A percentile compares a stretch with the other conserved stretches of the same genome.
phyloP scores from a whole-genome alignment of 2,113 vertebrate genomes.

The Phycodurus eques region DNA sequence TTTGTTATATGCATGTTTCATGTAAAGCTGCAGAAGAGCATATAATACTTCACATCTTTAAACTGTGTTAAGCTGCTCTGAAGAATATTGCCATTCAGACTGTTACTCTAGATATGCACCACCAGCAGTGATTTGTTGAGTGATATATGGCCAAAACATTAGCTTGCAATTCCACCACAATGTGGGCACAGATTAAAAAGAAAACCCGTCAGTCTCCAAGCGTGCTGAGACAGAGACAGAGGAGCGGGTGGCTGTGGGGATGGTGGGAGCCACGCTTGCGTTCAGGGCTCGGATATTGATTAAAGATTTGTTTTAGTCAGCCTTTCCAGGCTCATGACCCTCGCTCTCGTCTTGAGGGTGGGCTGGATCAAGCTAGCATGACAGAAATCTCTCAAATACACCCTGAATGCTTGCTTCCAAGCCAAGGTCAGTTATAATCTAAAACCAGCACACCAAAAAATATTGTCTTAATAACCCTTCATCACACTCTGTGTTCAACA shows the following conservation, averaged over 20 bases:
- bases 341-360: constrained; percentile 73
- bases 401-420: constrained; percentile 72
- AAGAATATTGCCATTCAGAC: constrained; percentile 57
- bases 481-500: constrained; percentile 28
- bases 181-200: constrained; percentile 75
- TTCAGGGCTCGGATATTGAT: constrained; percentile 76
- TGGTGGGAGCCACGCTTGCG: constrained; percentile 45
- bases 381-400: constrained; percentile 76
- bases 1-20: constrained; percentile 28
- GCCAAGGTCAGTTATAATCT: constrained; percentile 75
- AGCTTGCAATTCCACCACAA: constrained; percentile 74
- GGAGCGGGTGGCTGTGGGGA: constrained; percentile 59
- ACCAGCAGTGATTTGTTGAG: constrained; percentile 63
- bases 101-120: constrained; percentile 61
- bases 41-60: constrained; percentile 23
- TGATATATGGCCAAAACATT: constrained; percentile 72
- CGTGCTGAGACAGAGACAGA: constrained; percentile 67
- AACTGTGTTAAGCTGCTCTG: constrained; percentile 47
- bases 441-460: constrained; percentile 64
- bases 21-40: constrained; percentile 20
- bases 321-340: constrained; percentile 79
- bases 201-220: constrained; percentile 72
- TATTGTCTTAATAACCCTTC: constrained; percentile 49
- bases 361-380: constrained; percentile 74
- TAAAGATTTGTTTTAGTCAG: constrained; percentile 83